Conservation (phyloP, 92 coral and sea anemone species). For the Diadumene lineata region DNA sequence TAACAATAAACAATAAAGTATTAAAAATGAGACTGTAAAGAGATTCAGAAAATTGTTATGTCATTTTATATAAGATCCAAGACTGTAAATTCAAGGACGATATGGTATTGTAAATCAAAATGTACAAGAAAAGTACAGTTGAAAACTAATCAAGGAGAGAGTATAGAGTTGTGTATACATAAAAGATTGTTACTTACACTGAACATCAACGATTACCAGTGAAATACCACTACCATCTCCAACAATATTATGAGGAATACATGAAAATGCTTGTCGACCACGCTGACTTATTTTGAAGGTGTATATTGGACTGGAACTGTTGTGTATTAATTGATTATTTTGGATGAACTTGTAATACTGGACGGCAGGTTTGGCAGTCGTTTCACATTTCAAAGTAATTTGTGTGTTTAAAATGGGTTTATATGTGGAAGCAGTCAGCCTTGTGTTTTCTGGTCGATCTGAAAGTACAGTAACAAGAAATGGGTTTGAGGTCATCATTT, state of each 20-base stretch:
- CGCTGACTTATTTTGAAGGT: not conserved
- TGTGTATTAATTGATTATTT: not conserved
- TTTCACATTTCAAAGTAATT: not conserved
- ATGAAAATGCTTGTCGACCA: not conserved
- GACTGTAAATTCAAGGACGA: no score
- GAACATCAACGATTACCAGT: not conserved
- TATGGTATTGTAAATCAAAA: no score
- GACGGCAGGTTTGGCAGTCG: not conserved
- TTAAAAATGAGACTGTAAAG: no score
- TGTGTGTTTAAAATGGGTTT: not conserved
- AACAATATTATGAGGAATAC: not conserved
- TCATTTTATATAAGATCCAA: no score
- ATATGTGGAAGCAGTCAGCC: not conserved
- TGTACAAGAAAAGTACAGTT: no score
- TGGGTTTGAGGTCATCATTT: not conserved
- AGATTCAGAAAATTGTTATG: not conserved
- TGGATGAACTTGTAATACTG: conserved; percentile 1
- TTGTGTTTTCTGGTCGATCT: conserved; percentile 21
- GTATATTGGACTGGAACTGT: not conserved
- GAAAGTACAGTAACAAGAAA: not conserved
- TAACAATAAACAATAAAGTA: not conserved
- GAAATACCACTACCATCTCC: not conserved
- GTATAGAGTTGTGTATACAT: not conserved
- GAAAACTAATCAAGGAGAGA: no score
- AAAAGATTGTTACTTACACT: not conserved